These are phyloP conservation scores for Microcebus griseorufus DNA, from an alignment of 2,113 vertebrate genomes.

Conservation along the genomic window DNA sequence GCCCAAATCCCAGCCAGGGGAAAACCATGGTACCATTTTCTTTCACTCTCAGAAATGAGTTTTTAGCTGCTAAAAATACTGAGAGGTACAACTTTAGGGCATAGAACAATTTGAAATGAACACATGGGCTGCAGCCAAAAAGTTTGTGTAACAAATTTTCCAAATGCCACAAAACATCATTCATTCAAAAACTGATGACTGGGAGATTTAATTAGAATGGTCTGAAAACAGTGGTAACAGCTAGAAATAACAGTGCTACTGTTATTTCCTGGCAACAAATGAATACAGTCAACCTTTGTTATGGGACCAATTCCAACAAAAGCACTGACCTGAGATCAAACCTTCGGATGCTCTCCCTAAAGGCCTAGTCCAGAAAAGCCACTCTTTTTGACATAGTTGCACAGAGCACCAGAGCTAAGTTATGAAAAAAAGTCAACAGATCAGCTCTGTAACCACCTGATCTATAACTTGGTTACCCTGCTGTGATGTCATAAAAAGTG, in stretches of 20 bases:
- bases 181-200: constrained; percentile 67
- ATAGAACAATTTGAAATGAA: constrained; percentile 40
- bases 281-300: background rate
- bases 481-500: background rate
- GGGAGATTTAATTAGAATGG: constrained; percentile 72
- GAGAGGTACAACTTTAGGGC: background rate
- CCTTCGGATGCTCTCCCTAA: background rate
- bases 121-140: constrained; percentile 41
- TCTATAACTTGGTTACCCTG: background rate
- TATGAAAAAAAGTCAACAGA: no score
- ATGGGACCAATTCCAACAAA: background rate
- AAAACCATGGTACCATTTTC: background rate
- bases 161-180: constrained; percentile 73
- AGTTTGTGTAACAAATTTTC: constrained; percentile 73
- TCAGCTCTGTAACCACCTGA: no score
- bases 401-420: accelerated
- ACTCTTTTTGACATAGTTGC: background rate
- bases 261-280: background rate
- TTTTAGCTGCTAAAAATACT: constrained; percentile 7
- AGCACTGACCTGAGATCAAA: background rate
- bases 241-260: constrained; percentile 55
- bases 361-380: background rate
- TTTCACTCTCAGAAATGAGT: background rate
- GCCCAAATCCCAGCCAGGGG: background rate
- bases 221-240: constrained; percentile 62